Percentiles rank a stretch among this genome's conserved stretches.
Conservation (phyloP, 2,888 invertebrate genomes). For the Miltochrista miniata region DNA sequence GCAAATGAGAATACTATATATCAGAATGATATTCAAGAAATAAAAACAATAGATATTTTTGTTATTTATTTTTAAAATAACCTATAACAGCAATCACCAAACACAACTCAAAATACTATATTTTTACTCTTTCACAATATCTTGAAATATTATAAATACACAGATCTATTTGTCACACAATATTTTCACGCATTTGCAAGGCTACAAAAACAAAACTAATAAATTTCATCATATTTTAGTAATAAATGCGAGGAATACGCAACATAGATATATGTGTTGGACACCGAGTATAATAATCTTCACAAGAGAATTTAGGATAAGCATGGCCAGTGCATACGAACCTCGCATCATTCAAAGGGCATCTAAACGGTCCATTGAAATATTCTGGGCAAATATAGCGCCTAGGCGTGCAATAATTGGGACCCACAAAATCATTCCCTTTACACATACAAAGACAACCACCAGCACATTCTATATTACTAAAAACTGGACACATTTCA, state of each 20-base stretch:
- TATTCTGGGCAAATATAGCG: neutral
- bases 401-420: neutral
- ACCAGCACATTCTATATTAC: constrained; percentile 3
- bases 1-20: too few relatives aligned
- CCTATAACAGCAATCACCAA: neutral
- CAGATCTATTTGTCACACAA: too few relatives aligned
- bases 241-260: constrained; percentile 33
- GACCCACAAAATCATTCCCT: neutral
- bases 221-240: too few relatives aligned
- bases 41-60: neutral
- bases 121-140: neutral
- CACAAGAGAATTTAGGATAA: neutral
- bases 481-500: constrained; percentile 1
- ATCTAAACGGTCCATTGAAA: neutral
- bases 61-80: neutral
- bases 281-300: neutral
- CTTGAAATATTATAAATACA: too few relatives aligned
- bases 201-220: too few relatives aligned
- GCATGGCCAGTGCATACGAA: constrained; percentile 8
- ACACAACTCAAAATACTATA: neutral
- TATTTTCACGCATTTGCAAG: too few relatives aligned
- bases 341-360: constrained; percentile 9
- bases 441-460: neutral
- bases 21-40: neutral
- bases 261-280: constrained; percentile 31